Base-by-base conservation (phyloP, 2,797 vertebrate species). In the Borostomias antarcticus region DNA sequence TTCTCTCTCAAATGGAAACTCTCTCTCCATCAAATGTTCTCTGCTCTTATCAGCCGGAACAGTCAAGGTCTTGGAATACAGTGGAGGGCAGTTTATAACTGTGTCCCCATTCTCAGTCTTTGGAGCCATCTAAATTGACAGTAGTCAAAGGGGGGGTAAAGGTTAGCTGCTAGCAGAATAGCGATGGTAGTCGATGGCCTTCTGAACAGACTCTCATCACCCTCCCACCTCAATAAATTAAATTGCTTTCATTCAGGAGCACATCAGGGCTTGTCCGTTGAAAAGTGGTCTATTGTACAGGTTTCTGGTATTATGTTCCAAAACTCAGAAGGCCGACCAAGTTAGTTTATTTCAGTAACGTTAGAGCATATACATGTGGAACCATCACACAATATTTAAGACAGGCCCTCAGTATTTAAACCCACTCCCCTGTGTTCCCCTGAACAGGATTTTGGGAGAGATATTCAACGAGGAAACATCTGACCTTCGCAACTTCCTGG, bases 401-500 rank as follows among this genome's bases (percentile, higher is more conserved):
- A n/a, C n/a, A 5, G 19, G 25, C n/a, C 3, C 1, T 48, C 19
- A 8, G 54, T 58, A 29, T 77, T 76, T 40, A 71, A 56, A 40
- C 35, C 3, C 68, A 32, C 30, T 70, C 63, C 57, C 62, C 54
- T 78, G 65, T 65, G 13, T 64, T n/a, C 47, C 37, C 62, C n/a
- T n/a, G n/a, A n/a, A n/a, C n/a, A n/a, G n/a, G n/a, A n/a, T n/a
- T n/a, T n/a, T n/a, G n/a, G n/a, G n/a, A n/a, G n/a, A n/a, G n/a
- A n/a, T n/a, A n/a, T 89, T 91, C 80, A 79, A 60, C 2, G 53
- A 70, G 43, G 79, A 83, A 5, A 76, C 59, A 11, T 2, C 45
- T 7, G 88, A 91, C 54, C 72, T 28, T 1, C 81, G 78, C 11
- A 82, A 64, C 71, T 91, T 92, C 82, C 47, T 89, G 66, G 89